Percentiles rank a stretch among this genome's conserved stretches.
These are phyloP conservation scores for Catocala sponsa DNA, from an alignment of 2,888 invertebrate species.

Conservation along the genomic window DNA sequence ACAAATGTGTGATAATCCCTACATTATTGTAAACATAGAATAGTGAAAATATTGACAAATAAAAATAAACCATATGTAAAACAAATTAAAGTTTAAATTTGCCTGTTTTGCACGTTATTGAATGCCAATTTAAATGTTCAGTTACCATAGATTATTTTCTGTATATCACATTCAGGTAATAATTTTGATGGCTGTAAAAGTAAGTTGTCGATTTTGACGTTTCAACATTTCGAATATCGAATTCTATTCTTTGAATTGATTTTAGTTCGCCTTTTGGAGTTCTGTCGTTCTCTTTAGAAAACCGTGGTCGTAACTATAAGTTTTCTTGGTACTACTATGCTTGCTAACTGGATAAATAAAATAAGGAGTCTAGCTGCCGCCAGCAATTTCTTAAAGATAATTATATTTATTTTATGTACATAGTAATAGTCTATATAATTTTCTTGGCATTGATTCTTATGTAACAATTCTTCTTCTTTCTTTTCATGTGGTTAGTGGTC, in stretches of 20 bases:
- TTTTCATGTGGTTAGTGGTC: no score
- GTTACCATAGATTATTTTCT: neutral
- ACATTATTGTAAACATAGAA: conserved; percentile 17
- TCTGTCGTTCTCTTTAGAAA: neutral
- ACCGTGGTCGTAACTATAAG: no score
- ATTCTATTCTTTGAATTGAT: conserved; percentile 12
- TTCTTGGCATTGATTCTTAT: no score
- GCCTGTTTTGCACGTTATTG: neutral
- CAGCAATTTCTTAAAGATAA: no score
- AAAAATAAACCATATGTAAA: neutral
- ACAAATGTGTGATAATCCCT: conserved; percentile 53
- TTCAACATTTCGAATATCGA: conserved; percentile 12
- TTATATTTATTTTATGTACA: no score
- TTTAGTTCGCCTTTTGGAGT: neutral
- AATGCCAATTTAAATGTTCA: neutral
- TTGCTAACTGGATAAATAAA: no score
- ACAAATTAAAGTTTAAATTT: conserved; percentile 1
- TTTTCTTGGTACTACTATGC: no score
- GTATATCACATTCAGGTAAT: neutral
- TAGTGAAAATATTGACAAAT: neutral
- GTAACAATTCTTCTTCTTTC: no score
- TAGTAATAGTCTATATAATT: no score
- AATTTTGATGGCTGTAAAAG: neutral
- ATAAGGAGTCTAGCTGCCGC: no score
- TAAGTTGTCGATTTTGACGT: conserved; percentile 10